Conservation (phyloP, 1,140 invertebrate species). For the Calephelis nemesis region DNA sequence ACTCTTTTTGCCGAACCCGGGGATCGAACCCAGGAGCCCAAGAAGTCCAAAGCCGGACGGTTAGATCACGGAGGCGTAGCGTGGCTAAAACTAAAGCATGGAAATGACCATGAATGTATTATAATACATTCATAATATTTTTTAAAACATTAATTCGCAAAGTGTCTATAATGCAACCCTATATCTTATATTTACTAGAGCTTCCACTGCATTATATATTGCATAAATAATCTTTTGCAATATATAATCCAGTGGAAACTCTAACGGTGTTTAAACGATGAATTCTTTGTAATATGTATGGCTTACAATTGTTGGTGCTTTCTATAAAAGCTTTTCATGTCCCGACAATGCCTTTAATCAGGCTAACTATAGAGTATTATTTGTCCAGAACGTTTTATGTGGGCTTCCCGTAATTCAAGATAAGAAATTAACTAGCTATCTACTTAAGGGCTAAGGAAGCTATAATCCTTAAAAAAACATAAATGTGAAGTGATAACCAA, state of each 20-base stretch:
- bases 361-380: constrained; percentile 1
- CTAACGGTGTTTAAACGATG: neutral
- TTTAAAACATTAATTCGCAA: too few species aligned
- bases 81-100: too few species aligned
- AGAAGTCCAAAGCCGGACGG: too few species aligned
- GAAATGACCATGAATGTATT: too few species aligned
- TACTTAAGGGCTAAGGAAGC: neutral
- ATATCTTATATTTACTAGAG: neutral
- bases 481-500: too few species aligned
- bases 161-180: too few species aligned
- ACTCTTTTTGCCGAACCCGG: too few species aligned
- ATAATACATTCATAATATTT: too few species aligned
- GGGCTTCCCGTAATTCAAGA: neutral
- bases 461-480: neutral
- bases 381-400: neutral
- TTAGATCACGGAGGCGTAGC: too few species aligned
- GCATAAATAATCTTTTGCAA: too few species aligned
- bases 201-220: neutral
- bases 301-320: constrained; percentile 1
- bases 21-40: too few species aligned
- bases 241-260: neutral
- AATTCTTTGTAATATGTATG: neutral
- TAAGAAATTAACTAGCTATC: neutral
- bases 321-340: neutral
- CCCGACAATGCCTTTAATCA: neutral